These are phyloP conservation scores for Ophion ellenae DNA, from an alignment of 2,888 invertebrate species.

Conservation along the genomic window DNA sequence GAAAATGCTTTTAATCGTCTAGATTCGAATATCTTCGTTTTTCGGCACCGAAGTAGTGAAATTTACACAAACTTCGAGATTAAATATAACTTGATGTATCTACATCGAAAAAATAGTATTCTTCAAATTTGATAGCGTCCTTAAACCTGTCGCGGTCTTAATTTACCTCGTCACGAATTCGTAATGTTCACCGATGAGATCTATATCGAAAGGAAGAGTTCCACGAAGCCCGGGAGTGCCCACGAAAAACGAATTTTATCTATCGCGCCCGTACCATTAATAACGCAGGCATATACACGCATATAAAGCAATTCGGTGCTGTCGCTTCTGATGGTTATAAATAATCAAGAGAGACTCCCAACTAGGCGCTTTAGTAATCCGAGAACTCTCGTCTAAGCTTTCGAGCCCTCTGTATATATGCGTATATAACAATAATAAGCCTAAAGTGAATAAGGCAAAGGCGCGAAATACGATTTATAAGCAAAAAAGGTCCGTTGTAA, in stretches of 20 bases:
- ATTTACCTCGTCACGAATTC: not conserved
- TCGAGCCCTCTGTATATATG: not conserved
- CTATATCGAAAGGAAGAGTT: not conserved
- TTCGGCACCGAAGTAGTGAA: no score
- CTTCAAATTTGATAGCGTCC: not conserved
- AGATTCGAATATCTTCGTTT: no score
- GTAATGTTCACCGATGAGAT: constrained; percentile 1
- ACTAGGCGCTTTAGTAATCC: constrained; percentile 34
- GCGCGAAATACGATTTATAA: constrained; percentile 17
- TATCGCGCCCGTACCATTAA: constrained; percentile 57
- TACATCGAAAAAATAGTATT: not conserved
- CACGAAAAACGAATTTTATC: constrained; percentile 68
- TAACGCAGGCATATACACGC: constrained; percentile 29
- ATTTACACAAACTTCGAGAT: no score
- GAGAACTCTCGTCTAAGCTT: constrained; percentile 49
- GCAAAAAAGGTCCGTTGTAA: constrained; percentile 40
- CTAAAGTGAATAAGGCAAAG: constrained; percentile 17
- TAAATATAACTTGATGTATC: no score
- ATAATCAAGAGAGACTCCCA: constrained; percentile 54
- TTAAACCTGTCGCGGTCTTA: not conserved
- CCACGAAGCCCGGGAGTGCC: constrained; percentile 10
- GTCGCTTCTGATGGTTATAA: constrained; percentile 58
- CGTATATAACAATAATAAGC: constrained; percentile 4
- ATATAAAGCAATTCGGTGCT: constrained; percentile 13
- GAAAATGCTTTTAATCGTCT: no score